A percentile compares a stretch with the other conserved stretches of the same genome.
Evolutionary conservation across 35 echinoderm and acorn worm genomes (phyloP).

Genomic region (Ptychodera flava): DNA sequence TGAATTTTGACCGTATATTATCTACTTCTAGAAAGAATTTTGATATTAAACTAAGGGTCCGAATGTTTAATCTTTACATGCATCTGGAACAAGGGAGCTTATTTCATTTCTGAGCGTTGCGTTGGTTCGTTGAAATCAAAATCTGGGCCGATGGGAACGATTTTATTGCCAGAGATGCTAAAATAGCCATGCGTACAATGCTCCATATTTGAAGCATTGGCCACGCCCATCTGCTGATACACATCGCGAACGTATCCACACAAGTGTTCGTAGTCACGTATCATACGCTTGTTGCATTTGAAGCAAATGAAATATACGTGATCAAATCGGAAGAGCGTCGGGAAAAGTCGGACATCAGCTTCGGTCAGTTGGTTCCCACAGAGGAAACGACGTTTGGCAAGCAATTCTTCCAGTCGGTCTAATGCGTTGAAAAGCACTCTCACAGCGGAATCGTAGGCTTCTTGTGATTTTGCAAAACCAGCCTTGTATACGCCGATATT

Average conservation of each 20-base stretch:
- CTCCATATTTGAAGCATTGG: background rate
- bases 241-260: background rate
- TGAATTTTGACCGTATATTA: too few relatives aligned
- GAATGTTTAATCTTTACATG: too few relatives aligned
- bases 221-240: constrained; percentile 4
- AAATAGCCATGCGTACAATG: background rate
- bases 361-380: background rate
- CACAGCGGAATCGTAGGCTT: constrained; percentile 71
- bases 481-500: constrained; percentile 83
- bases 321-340: background rate
- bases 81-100: too few relatives aligned
- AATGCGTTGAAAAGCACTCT: constrained; percentile 51
- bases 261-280: background rate
- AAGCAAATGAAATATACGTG: background rate
- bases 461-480: constrained; percentile 71
- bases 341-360: constrained; percentile 9
- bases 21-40: too few relatives aligned
- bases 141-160: too few relatives aligned
- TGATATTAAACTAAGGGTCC: too few relatives aligned
- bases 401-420: constrained; percentile 20
- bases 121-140: too few relatives aligned
- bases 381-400: constrained; percentile 3
- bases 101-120: too few relatives aligned
- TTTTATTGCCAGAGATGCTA: too few relatives aligned
- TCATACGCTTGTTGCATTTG: constrained; percentile 4